Conservation (phyloP, 2,797 vertebrate species). For the Onychomys torridus region DNA sequence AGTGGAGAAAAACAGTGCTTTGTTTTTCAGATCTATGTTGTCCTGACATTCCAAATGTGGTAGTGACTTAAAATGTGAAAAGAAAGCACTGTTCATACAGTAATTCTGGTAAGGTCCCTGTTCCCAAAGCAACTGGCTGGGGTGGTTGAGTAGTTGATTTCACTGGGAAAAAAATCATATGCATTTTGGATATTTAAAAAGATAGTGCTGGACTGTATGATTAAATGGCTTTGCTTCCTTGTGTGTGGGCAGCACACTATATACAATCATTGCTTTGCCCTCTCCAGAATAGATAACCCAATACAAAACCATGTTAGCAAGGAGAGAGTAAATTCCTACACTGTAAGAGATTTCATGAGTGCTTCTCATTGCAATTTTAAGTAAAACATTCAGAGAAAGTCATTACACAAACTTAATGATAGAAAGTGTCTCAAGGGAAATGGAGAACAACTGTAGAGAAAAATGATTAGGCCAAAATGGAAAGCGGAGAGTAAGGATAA, state of each 20-base stretch:
- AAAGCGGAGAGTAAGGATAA: slow-evolving; percentile 19
- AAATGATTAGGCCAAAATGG: slow-evolving; percentile 55
- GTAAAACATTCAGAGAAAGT: slow-evolving; percentile 14
- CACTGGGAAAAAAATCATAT: not conserved
- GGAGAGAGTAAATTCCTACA: not conserved
- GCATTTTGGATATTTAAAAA: slow-evolving; percentile 19
- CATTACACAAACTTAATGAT: slow-evolving; percentile 48
- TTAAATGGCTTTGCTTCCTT: slow-evolving; percentile 7
- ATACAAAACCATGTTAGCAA: slow-evolving; percentile 23
- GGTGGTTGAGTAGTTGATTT: not conserved
- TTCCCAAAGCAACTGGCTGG: not conserved
- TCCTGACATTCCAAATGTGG: not conserved
- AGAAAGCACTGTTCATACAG: not conserved
- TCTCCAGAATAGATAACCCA: not conserved
- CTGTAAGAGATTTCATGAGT: slow-evolving; percentile 30
- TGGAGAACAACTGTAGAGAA: not conserved
- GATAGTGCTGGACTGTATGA: not conserved
- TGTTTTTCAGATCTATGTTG: not conserved
- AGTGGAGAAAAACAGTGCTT: not conserved
- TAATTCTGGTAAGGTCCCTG: not conserved
- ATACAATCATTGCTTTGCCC: slow-evolving; percentile 24
- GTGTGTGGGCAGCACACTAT: not conserved
- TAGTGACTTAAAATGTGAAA: not conserved
- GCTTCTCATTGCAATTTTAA: slow-evolving; percentile 55
- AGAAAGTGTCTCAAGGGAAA: slow-evolving; percentile 2